A percentile compares a stretch with the other conserved stretches of the same genome.
Conservation (phyloP, 1,140 invertebrate species). For the Tetramorium simillimum region DNA sequence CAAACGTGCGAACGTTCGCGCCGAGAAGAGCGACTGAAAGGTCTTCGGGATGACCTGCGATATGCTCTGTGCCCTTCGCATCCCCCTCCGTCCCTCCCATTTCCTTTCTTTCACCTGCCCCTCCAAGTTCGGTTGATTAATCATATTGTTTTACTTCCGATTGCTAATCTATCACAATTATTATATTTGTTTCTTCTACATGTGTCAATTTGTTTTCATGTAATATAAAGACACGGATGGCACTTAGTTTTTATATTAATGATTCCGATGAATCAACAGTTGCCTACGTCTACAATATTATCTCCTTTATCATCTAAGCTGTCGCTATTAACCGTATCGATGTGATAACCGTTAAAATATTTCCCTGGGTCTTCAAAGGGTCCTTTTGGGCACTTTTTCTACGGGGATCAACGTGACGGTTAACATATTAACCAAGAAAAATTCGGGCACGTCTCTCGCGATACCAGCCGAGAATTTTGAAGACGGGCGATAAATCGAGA, state of each 20-base stretch:
- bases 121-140: not conserved
- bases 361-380: not conserved
- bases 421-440: slow-evolving; percentile 14
- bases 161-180: not conserved
- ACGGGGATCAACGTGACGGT: not conserved
- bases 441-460: not conserved
- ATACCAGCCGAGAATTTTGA: slow-evolving; percentile 27
- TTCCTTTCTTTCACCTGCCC: not conserved
- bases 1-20: slow-evolving; percentile 16
- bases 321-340: not conserved
- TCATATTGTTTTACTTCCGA: not conserved
- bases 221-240: not conserved
- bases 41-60: not conserved
- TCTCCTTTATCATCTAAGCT: not conserved
- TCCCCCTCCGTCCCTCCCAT: not conserved
- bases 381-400: not conserved
- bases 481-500: slow-evolving; percentile 29
- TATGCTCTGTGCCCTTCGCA: not conserved
- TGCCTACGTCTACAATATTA: not conserved
- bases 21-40: not conserved
- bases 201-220: not conserved
- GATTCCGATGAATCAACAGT: not conserved
- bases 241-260: not conserved
- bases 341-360: slow-evolving; percentile 5
- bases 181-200: not conserved